These are phyloP conservation scores for Phyto melanocephala DNA, from an alignment of 2,888 invertebrate genomes.

Conservation along the genomic window DNA sequence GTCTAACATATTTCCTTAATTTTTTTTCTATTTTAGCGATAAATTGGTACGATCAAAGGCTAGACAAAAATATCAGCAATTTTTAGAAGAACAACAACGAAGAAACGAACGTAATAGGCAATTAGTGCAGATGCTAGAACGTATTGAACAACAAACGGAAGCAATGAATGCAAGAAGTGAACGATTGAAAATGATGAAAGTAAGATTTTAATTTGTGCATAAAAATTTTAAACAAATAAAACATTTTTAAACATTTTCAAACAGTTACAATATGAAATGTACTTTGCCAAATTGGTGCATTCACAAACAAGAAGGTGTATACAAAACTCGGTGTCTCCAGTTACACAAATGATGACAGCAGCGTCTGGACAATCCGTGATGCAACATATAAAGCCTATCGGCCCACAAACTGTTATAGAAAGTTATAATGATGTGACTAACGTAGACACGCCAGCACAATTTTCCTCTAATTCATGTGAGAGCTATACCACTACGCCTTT, in stretches of 20 bases:
- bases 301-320: conserved; percentile 75
- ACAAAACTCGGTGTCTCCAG: conserved; percentile 67
- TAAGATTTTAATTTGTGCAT: conserved; percentile 68
- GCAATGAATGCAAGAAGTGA: conserved; percentile 82
- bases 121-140: conserved; percentile 81
- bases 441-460: neutral
- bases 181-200: conserved; percentile 81
- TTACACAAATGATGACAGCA: conserved; percentile 47
- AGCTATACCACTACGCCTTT: neutral
- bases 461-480: neutral
- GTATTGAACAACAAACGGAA: conserved; percentile 81
- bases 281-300: conserved; percentile 77
- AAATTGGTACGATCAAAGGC: conserved; percentile 72
- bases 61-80: conserved; percentile 76
- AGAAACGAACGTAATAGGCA: conserved; percentile 82
- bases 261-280: conserved; percentile 78
- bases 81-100: conserved; percentile 81
- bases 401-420: neutral
- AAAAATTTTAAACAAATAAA: neutral
- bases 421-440: neutral
- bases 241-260: neutral
- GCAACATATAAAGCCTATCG: conserved; percentile 14
- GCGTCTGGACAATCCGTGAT: neutral
- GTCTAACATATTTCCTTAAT: no score
- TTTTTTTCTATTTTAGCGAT: conserved; percentile 69